These are phyloP conservation scores for Pycnomerus fuliginosus DNA, from an alignment of 2,888 invertebrate species.

Conservation along the genomic window DNA sequence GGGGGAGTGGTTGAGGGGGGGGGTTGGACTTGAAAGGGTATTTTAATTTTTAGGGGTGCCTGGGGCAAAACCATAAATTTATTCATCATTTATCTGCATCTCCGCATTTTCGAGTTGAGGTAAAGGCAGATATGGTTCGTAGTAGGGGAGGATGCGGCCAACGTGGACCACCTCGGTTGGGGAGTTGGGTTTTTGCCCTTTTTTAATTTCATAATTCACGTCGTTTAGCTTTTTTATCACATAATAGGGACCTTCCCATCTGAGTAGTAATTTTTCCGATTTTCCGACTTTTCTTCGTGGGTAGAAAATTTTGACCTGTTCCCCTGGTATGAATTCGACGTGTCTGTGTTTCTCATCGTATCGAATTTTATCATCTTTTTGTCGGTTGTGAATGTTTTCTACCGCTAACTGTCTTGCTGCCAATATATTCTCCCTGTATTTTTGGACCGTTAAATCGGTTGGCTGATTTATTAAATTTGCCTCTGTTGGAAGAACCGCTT, in stretches of 20 bases:
- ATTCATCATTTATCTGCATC: neutral
- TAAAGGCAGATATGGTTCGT: too few species aligned
- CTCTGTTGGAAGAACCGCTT: slow-evolving; percentile 25
- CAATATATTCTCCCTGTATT: neutral
- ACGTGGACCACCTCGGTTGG: neutral
- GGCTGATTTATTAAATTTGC: too few species aligned
- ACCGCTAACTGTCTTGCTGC: neutral
- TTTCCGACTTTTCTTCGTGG: neutral
- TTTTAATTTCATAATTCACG: too few species aligned
- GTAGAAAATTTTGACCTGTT: neutral
- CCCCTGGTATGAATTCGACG: neutral
- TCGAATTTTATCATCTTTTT: slow-evolving; percentile 1
- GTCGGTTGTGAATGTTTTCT: neutral
- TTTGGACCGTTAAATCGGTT: too few species aligned
- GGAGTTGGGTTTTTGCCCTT: too few species aligned
- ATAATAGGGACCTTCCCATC: neutral
- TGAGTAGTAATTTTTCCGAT: neutral
- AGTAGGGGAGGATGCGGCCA: neutral
- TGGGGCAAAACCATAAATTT: too few species aligned
- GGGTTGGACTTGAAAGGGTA: too few species aligned
- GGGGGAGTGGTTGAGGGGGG: too few species aligned
- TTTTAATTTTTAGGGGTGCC: too few species aligned
- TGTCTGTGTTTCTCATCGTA: slow-evolving; percentile 4
- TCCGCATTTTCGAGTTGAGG: neutral
- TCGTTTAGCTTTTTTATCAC: neutral